Evolutionary conservation across 1,140 invertebrate genomes (phyloP).

Genomic region (Heliconius congener): DNA sequence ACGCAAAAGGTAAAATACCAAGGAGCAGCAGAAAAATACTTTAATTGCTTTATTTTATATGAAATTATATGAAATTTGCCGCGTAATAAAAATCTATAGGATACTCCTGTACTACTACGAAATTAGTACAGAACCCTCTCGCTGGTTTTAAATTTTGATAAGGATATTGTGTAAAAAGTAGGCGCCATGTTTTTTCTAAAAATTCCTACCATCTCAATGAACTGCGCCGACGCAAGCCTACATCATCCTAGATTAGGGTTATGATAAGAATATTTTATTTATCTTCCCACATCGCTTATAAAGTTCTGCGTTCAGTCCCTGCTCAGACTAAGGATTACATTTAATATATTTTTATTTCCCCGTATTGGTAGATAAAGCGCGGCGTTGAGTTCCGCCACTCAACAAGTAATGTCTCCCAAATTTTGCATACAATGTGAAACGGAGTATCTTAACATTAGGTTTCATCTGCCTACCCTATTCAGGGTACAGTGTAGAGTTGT

Average conservation of each 20-base stretch:
- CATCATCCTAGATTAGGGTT: slow-evolving; percentile 15
- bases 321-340: too few relatives aligned
- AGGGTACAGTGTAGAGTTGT: too few relatives aligned
- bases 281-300: not conserved
- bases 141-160: not conserved
- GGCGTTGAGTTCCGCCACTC: not conserved
- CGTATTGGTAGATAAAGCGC: too few relatives aligned
- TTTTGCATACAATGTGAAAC: not conserved
- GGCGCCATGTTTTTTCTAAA: slow-evolving; percentile 7
- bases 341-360: too few relatives aligned
- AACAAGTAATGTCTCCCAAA: not conserved
- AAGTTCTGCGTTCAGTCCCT: too few relatives aligned
- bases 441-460: not conserved
- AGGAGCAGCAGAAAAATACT: too few relatives aligned
- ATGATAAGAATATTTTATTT: not conserved
- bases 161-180: slow-evolving; percentile 1
- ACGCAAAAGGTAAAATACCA: too few relatives aligned
- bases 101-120: too few relatives aligned
- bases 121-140: too few relatives aligned
- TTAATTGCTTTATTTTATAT: too few relatives aligned
- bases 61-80: too few relatives aligned
- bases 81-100: too few relatives aligned
- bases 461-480: not conserved
- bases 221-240: slow-evolving; percentile 18
- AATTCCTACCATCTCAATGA: slow-evolving; percentile 12